phyloP scores from a whole-genome alignment of 1,140 invertebrate genomes.

The Drosophila athabasca region DNA sequence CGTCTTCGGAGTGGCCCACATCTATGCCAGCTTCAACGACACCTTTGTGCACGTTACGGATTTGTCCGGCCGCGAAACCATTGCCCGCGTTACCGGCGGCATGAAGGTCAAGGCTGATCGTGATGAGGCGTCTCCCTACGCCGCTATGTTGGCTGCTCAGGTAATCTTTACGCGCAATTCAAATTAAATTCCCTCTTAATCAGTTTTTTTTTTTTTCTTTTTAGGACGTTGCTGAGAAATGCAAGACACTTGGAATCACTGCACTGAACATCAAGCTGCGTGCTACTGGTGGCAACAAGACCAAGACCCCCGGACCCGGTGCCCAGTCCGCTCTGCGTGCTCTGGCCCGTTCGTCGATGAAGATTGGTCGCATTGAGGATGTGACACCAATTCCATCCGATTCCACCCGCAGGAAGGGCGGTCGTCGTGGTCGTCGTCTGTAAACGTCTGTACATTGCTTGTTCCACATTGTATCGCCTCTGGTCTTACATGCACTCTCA shows the following conservation, averaged over 20 bases:
- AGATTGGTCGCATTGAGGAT: conserved; percentile 99
- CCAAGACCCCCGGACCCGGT: conserved; percentile 98
- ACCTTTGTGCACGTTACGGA: conserved; percentile 99
- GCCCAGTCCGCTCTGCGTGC: conserved; percentile 99
- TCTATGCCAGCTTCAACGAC: conserved; percentile 99
- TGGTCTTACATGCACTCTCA: conserved; percentile 1
- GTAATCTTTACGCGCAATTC: conserved; percentile 78
- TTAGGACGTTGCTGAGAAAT: conserved; percentile 99
- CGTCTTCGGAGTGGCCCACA: conserved; percentile 99
- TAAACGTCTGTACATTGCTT: conserved; percentile 85
- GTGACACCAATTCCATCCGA: conserved; percentile 99
- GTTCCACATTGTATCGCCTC: no score
- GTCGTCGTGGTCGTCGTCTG: conserved; percentile 98
- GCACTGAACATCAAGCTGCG: conserved; percentile 99
- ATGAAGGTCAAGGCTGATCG: conserved; percentile 99
- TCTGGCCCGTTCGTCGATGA: conserved; percentile 99
- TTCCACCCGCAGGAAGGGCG: conserved; percentile 99
- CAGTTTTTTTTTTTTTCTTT: conserved; percentile 56
- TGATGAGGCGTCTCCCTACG: conserved; percentile 99
- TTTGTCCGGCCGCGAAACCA: conserved; percentile 99
- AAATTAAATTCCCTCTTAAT: conserved; percentile 7
- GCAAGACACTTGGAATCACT: conserved; percentile 97
- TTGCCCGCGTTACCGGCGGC: conserved; percentile 98
- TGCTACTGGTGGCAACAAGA: conserved; percentile 99
- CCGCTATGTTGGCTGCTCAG: conserved; percentile 99